A percentile compares a stretch with the other conserved stretches of the same genome.
Conservation (phyloP, 2,888 invertebrate species). For the Macrostomum cliftonense region DNA sequence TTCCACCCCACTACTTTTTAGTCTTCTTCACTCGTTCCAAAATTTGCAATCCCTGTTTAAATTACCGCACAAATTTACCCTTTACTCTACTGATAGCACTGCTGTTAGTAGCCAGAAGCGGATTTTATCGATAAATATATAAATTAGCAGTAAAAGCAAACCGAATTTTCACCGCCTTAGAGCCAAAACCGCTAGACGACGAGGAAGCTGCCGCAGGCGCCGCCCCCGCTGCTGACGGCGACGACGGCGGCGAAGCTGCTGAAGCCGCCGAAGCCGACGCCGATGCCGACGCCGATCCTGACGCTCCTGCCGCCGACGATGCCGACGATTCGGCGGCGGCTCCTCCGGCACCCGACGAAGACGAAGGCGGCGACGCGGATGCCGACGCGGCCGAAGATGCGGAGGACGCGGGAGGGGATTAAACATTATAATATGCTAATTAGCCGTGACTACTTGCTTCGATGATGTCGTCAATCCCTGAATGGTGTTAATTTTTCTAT, state of each 20-base stretch:
- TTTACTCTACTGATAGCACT: no score
- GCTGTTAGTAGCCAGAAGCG: no score
- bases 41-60: no score
- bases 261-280: not conserved
- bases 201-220: not conserved
- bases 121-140: no score
- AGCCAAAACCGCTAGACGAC: not conserved
- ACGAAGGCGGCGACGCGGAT: conserved; percentile 1
- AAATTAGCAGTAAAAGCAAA: no score
- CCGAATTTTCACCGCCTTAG: no score
- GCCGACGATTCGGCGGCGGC: conserved; percentile 2
- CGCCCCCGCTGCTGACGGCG: not conserved
- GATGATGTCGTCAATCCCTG: no score
- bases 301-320: conserved; percentile 1
- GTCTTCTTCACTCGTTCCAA: no score
- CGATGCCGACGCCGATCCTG: conserved; percentile 2
- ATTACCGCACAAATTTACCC: no score
- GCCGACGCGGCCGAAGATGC: not conserved
- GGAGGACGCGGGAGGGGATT: conserved; percentile 1
- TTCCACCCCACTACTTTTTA: no score
- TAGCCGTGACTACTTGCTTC: no score
- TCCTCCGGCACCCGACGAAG: not conserved
- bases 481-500: no score
- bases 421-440: not conserved
- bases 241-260: not conserved